These are phyloP conservation scores for Halocaridina rubra DNA, from an alignment of 2,888 invertebrate species.

Conservation along the genomic window DNA sequence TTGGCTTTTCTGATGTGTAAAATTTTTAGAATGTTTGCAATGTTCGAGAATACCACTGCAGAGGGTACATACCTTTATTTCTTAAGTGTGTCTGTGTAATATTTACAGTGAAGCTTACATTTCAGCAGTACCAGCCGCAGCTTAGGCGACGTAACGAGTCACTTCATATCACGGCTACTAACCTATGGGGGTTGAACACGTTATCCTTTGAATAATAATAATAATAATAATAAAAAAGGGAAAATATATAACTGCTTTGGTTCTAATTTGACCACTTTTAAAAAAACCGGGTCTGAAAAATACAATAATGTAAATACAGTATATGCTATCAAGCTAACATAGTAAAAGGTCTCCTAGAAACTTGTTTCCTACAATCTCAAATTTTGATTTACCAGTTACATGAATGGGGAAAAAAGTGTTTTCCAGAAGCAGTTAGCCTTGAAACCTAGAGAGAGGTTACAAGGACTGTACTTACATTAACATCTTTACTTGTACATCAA, in stretches of 20 bases:
- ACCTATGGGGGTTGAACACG: background rate
- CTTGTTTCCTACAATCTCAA: background rate
- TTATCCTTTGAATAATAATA: background rate
- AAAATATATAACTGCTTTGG: slow-evolving; percentile 11
- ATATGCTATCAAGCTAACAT: background rate
- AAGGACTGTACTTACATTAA: background rate
- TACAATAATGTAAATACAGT: background rate
- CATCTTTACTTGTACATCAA: background rate
- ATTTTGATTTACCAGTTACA: background rate
- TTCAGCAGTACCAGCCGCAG: background rate
- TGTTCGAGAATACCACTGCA: too few species aligned
- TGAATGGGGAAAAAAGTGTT: too few species aligned
- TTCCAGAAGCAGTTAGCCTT: too few species aligned
- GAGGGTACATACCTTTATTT: background rate
- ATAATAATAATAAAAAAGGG: background rate
- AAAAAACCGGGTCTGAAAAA: too few species aligned
- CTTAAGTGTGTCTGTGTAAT: background rate
- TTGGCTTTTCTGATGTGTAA: too few species aligned
- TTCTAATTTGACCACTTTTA: slow-evolving; percentile 12
- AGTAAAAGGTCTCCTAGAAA: background rate
- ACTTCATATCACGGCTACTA: background rate
- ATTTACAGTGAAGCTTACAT: background rate
- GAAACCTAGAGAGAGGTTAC: background rate
- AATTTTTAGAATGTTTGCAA: too few species aligned
- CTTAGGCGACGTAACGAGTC: background rate